These are phyloP conservation scores for Chloroclystis v-ata DNA, from an alignment of 2,888 invertebrate species.

Conservation along the genomic window DNA sequence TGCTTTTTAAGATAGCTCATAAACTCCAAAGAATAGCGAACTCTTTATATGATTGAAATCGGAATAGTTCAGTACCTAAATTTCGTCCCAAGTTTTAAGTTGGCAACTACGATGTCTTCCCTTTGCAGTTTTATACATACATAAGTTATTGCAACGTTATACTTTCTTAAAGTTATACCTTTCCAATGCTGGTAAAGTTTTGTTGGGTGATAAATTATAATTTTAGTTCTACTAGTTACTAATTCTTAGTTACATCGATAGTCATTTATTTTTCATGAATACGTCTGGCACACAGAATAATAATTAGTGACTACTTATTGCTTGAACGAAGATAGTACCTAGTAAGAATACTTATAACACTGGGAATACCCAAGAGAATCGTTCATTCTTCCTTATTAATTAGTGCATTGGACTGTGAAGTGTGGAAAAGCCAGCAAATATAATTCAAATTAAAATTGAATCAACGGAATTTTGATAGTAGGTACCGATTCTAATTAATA, in stretches of 20 bases:
- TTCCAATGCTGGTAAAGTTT: too few species aligned
- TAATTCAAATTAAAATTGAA: too few species aligned
- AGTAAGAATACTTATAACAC: not conserved
- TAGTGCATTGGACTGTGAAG: too few species aligned
- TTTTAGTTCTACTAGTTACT: too few species aligned
- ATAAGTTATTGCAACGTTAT: slow-evolving; percentile 25
- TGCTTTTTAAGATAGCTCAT: too few species aligned
- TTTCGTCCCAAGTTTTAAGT: slow-evolving; percentile 11
- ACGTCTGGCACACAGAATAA: slow-evolving; percentile 17
- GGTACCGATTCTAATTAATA: too few species aligned
- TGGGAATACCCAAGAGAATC: not conserved
- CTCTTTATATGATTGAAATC: slow-evolving; percentile 5
- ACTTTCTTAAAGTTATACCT: too few species aligned
- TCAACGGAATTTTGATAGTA: too few species aligned
- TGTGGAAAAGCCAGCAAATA: too few species aligned
- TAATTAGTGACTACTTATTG: not conserved
- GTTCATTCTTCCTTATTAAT: not conserved
- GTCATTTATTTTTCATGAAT: slow-evolving; percentile 29
- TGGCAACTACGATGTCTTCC: slow-evolving; percentile 5
- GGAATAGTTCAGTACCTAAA: slow-evolving; percentile 3
- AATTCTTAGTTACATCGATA: too few species aligned
- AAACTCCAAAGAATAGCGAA: not conserved
- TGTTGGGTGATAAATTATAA: too few species aligned
- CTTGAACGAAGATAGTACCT: not conserved
- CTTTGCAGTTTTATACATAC: slow-evolving; percentile 15